A percentile compares a stretch with the other conserved stretches of the same genome.
phyloP scores from a whole-genome alignment of 2,888 invertebrate species.

The Latheticus oryzae region DNA sequence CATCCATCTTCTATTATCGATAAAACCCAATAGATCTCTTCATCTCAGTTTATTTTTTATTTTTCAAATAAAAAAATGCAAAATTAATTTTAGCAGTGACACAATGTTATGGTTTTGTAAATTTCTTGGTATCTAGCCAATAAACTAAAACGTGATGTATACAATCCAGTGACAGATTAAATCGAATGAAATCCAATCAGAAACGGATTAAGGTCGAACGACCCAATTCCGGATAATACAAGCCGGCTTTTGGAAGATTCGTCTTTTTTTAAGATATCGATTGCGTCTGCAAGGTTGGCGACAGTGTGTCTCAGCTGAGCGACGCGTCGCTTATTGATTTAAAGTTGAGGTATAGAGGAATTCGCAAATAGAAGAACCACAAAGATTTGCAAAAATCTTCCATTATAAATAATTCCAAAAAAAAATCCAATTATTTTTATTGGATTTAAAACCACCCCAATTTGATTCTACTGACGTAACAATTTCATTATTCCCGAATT shows the following conservation, averaged over 20 bases:
- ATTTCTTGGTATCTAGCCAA: constrained; percentile 11
- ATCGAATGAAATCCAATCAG: constrained; percentile 20
- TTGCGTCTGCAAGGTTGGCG: constrained; percentile 31
- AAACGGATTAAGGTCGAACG: constrained; percentile 5
- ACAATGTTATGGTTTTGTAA: constrained; percentile 27
- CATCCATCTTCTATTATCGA: too few species aligned
- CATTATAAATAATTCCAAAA: too few species aligned
- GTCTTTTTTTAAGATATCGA: constrained; percentile 19
- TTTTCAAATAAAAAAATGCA: too few species aligned
- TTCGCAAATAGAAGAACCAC: too few species aligned
- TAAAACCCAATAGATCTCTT: too few species aligned
- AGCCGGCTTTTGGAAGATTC: constrained; percentile 7
- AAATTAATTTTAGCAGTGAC: constrained; percentile 20
- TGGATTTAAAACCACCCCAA: too few species aligned
- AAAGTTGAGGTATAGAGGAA: too few species aligned
- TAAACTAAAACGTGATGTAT: constrained; percentile 9
- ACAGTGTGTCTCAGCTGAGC: constrained; percentile 35
- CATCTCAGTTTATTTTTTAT: too few species aligned
- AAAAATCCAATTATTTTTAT: too few species aligned
- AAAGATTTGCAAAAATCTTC: too few species aligned
- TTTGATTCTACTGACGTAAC: too few species aligned
- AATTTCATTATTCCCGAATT: too few species aligned
- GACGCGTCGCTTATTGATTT: constrained; percentile 21
- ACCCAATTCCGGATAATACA: constrained; percentile 16
- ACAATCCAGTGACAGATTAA: constrained; percentile 8